Evolutionary conservation across 2,113 vertebrate genomes (phyloP), one percentile per base, ranked within the genome.

Genomic region (Chionis minor): DNA sequence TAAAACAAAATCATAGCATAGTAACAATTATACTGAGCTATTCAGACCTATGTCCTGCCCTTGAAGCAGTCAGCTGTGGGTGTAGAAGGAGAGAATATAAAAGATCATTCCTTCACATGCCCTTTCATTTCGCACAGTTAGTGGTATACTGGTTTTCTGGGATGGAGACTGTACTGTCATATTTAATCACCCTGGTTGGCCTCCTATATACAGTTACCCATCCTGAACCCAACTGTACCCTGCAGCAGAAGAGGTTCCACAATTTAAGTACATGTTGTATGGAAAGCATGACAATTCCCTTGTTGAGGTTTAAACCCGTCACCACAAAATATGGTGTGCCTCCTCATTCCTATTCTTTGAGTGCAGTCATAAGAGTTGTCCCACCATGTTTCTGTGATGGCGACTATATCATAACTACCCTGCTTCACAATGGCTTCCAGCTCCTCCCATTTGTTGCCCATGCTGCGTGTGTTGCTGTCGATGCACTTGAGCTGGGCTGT

Each of bases 1-100:
- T 70, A 51, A 88, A 78, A 42, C 20, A 49, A 69, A 40, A 83
- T 30, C 51, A 78, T 55, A 81, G 17, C 4, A 55, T 1, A 51
- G 12, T 3, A 42, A 66, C 9, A 58, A n/a, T 19, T 70, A 40
- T 27, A 11, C 14, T 58, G 73, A 91, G 32, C 2, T 71, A 28
- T 33, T 14, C 33, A 30, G 35, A 18, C 38, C 51, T 10, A 7
- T 26, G 14, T 62, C n/a, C 27, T 59, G 4, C 38, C 17, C 13
- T 63, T 59, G 44, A 74, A 40, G 32, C 0, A 0, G 6, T 66
- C 55, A 45, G 0, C 17, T 67, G 12, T 42, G 38, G 28, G 14
- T 42, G 8, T 32, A 40, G 47, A 44, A 62, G 24, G 45, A 44
- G 91, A 63, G 19, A 63, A 66, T 24, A 30, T 2, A 35, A 70